These are phyloP conservation scores for Todiramphus chloris DNA, from an alignment of 2,113 vertebrate species.

Conservation along the genomic window DNA sequence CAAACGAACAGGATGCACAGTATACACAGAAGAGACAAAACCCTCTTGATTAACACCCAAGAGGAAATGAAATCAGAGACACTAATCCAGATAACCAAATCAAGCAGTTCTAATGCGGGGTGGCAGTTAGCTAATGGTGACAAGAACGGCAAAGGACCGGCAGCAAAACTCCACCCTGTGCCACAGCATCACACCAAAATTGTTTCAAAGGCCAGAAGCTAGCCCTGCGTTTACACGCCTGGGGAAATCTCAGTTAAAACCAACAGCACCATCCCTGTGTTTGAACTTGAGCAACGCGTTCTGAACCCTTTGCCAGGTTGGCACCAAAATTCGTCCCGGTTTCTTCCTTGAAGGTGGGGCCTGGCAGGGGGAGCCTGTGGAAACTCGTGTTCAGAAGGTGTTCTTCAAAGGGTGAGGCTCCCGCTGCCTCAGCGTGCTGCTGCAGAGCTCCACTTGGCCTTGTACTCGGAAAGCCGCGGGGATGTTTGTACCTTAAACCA, in stretches of 20 bases:
- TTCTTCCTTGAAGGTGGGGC: neutral
- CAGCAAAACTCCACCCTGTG: neutral
- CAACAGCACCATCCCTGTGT: neutral
- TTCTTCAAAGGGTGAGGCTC: neutral
- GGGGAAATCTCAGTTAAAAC: neutral
- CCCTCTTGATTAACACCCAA: neutral
- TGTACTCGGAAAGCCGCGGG: neutral
- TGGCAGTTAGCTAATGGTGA: neutral
- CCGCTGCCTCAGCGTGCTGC: neutral
- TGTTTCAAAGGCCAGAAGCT: neutral
- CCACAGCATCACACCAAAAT: neutral
- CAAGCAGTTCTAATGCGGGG: neutral
- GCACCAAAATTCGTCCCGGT: neutral
- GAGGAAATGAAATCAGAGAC: slow-evolving; percentile 21
- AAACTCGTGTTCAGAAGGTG: too few relatives aligned
- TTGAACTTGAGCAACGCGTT: neutral
- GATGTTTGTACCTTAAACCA: neutral
- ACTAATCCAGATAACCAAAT: neutral
- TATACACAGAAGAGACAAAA: neutral
- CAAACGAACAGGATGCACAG: neutral
- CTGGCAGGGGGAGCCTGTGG: neutral
- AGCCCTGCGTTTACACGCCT: fast-evolving
- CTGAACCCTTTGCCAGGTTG: neutral
- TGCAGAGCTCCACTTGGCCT: neutral
- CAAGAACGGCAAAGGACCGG: neutral